Conservation (phyloP, 2,888 invertebrate genomes). For the Drosophila setosimentum region DNA sequence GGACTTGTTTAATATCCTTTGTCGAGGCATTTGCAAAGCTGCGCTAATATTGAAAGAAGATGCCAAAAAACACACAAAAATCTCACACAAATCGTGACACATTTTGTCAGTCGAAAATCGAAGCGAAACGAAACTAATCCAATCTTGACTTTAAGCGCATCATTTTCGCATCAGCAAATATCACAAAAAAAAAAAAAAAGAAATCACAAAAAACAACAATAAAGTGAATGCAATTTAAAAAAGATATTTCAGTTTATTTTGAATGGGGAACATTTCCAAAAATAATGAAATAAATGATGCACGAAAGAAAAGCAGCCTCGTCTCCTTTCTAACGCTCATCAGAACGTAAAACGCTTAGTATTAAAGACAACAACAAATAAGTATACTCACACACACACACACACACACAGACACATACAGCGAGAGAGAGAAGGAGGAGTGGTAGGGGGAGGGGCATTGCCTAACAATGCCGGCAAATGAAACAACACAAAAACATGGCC, state of each 20-base stretch:
- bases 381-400: constrained; percentile 8
- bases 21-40: constrained; percentile 32
- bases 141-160: constrained; percentile 48
- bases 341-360: constrained; percentile 76
- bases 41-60: constrained; percentile 63
- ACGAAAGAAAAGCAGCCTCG: constrained; percentile 12
- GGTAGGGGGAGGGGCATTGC: too few relatives aligned
- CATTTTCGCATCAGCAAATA: constrained; percentile 48
- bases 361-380: constrained; percentile 53
- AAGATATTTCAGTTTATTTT: constrained; percentile 55
- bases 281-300: constrained; percentile 47
- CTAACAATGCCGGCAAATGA: constrained; percentile 77
- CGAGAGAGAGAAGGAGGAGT: too few relatives aligned
- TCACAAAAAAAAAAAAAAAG: constrained; percentile 15
- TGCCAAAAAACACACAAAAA: neutral
- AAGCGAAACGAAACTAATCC: constrained; percentile 56
- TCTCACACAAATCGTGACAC: neutral
- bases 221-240: constrained; percentile 31
- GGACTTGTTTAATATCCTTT: neutral
- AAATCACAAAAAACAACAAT: constrained; percentile 15
- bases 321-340: constrained; percentile 35
- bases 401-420: neutral
- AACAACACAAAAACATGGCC: constrained; percentile 75
- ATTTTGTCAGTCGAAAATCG: constrained; percentile 39
- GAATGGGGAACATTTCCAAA: neutral